A percentile compares a stretch with the other conserved stretches of the same genome.
Evolutionary conservation across 30 jellyfish, hydroid and myxozoan genomes (phyloP).

Genomic region (Hydractinia echinata): DNA sequence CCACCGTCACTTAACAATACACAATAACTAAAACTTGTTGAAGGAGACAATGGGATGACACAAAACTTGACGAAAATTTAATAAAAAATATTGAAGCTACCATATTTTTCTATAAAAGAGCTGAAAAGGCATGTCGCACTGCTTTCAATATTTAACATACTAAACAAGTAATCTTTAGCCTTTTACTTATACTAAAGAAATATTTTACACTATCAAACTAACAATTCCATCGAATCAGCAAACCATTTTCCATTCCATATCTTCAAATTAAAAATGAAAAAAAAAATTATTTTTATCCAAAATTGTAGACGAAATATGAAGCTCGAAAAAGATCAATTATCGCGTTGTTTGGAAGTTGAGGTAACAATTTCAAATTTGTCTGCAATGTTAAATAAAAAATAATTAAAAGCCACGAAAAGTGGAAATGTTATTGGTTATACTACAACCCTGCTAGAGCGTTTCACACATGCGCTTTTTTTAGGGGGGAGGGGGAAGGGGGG

Average conservation of each 20-base stretch:
- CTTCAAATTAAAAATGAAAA: background rate
- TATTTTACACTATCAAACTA: background rate
- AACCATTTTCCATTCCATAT: background rate
- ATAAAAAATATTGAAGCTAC: no score
- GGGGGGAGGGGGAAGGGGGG: no score
- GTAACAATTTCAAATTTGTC: background rate
- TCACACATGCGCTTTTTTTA: no score
- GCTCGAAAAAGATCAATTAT: conserved; percentile 11
- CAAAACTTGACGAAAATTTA: no score
- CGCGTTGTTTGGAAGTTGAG: conserved; percentile 14
- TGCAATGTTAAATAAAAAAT: background rate
- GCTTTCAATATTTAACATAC: background rate
- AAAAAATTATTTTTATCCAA: no score
- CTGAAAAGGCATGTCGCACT: no score
- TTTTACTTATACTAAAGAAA: background rate
- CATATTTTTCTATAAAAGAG: no score
- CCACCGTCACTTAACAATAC: background rate
- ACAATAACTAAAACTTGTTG: background rate
- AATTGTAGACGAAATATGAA: background rate
- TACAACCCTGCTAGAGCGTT: no score
- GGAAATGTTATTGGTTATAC: no score
- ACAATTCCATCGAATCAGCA: background rate
- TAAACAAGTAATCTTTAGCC: background rate
- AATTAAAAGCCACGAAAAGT: no score
- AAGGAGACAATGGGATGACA: no score